phyloP scores from a whole-genome alignment of 1,140 invertebrate species.

The Drosophila sproati region DNA sequence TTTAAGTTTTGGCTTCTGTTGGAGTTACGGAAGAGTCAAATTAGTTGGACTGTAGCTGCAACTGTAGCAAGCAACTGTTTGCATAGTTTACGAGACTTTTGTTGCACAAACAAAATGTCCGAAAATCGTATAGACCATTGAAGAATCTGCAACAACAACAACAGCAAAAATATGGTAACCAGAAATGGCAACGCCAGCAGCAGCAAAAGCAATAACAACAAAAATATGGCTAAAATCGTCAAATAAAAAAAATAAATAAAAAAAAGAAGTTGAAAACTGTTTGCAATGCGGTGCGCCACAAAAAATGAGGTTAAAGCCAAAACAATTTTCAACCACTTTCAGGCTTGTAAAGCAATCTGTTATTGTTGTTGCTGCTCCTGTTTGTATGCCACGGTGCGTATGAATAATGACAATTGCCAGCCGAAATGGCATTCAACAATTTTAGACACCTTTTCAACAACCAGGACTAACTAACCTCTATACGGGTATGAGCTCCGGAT shows the following conservation, averaged over 20 bases:
- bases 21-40: too few relatives aligned
- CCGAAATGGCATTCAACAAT: slow-evolving; percentile 57
- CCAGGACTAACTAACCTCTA: slow-evolving; percentile 4
- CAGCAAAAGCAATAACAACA: slow-evolving; percentile 7
- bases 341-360: slow-evolving; percentile 64
- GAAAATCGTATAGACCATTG: background rate
- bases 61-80: too few relatives aligned
- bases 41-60: too few relatives aligned
- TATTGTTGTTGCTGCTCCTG: slow-evolving; percentile 41
- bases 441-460: slow-evolving; percentile 5
- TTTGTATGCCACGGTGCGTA: slow-evolving; percentile 65
- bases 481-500: background rate
- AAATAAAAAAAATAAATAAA: background rate
- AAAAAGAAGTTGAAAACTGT: slow-evolving; percentile 51
- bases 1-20: too few relatives aligned
- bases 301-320: slow-evolving; percentile 16
- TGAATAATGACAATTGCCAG: slow-evolving; percentile 74
- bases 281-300: slow-evolving; percentile 8
- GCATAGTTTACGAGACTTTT: too few relatives aligned
- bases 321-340: slow-evolving; percentile 61
- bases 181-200: background rate
- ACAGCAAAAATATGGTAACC: background rate
- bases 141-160: background rate
- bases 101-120: background rate
- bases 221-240: slow-evolving; percentile 9